Evolutionary conservation across 2,797 vertebrate genomes (phyloP), one percentile per base, ranked within the genome.

Genomic region (Thalassophryne amazonica): DNA sequence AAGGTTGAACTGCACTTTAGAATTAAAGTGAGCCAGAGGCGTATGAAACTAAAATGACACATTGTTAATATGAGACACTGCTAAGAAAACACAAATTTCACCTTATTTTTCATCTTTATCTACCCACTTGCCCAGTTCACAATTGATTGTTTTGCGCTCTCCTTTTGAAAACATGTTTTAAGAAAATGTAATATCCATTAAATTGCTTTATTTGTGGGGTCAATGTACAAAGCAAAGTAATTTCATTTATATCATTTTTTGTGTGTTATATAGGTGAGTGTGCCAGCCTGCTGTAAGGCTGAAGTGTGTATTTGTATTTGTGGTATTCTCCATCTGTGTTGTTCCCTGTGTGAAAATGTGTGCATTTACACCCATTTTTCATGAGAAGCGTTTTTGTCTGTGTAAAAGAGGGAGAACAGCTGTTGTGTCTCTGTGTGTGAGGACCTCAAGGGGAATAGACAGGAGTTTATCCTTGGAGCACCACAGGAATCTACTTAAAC

Each of bases 401-500:
- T 50, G 38, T 41, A 56, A 51, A 47, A 52, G 40, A 46, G 31
- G 35, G 15, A 21, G 53, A 76, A 69, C 72, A 84, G 80, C 81
- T 84, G 80, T 56, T 62, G 32, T 48, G 38, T 72, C 66, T 69
- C 66, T 58, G 57, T 27, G 6, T 73, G 74, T 64, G 45, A 32
- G 19, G 7, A 15, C 78, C 74, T 66, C 50, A 36, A 31, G 70
- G 62, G 53, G 24, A 52, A 61, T 67, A 61, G 48, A 74, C 52
- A 50, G 35, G 38, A 67, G 66, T 65, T 81, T 75, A 69, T 76
- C 60, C 36, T 67, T 21, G 65, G 54, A 68, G 59, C 66, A 51
- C 77, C 69, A 75, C 78, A 70, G 75, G 82, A 81, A 60, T 68
- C 80, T 67, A 66, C 73, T 84, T 76, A 75, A 70, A 79, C 58